phyloP scores from a whole-genome alignment of 2,888 invertebrate genomes.

The Dione vanillae region DNA sequence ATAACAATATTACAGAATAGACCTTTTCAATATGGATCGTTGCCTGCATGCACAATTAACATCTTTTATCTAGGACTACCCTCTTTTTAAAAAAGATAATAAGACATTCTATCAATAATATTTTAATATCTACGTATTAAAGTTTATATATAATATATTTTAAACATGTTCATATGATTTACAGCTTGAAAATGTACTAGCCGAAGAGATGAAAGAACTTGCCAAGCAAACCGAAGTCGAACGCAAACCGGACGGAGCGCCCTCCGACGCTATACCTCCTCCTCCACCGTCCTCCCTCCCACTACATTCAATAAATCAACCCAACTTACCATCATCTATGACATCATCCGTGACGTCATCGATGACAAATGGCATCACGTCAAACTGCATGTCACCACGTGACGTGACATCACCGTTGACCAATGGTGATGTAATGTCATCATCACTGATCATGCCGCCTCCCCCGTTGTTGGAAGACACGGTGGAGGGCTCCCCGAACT shows the following conservation, averaged over 20 bases:
- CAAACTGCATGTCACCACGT: conserved; percentile 52
- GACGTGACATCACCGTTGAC: conserved; percentile 46
- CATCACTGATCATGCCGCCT: conserved; percentile 65
- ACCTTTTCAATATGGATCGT: no score
- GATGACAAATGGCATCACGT: conserved; percentile 37
- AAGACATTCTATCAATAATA: no score
- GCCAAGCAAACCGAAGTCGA: conserved; percentile 72
- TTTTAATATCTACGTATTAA: no score
- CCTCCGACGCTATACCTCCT: conserved; percentile 73
- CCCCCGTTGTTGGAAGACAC: conserved; percentile 58
- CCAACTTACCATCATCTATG: conserved; percentile 58
- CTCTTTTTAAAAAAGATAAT: no score
- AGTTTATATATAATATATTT: background rate
- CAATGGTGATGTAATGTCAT: conserved; percentile 54
- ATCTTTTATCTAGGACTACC: no score
- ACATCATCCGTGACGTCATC: conserved; percentile 53
- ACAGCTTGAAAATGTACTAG: conserved; percentile 76
- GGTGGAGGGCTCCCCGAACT: conserved; percentile 60
- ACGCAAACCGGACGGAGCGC: conserved; percentile 77
- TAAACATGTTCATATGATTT: conserved; percentile 25
- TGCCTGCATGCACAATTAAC: no score
- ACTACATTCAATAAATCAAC: conserved; percentile 61
- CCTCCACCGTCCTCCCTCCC: conserved; percentile 67
- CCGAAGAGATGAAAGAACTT: conserved; percentile 75
- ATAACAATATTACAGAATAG: no score